Evolutionary conservation across 2,797 vertebrate genomes (phyloP).

Genomic region (Clamator glandarius): DNA sequence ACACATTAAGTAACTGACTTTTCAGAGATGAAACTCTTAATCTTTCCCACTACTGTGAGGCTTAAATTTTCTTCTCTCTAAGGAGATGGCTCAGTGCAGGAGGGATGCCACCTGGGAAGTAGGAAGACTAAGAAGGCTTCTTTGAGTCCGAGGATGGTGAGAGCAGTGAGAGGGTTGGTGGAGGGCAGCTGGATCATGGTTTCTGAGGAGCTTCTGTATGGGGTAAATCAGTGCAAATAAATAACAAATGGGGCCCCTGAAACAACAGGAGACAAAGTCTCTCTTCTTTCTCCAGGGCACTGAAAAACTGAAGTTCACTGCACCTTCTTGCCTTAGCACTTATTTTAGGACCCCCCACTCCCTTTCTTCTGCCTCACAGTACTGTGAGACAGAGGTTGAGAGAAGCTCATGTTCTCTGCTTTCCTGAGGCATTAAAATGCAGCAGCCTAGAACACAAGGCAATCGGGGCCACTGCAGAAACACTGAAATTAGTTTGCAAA

Average conservation of each 20-base stretch:
- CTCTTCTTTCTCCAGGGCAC: neutral
- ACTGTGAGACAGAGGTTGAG: fast-evolving
- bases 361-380: neutral
- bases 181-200: neutral
- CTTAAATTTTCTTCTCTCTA: neutral
- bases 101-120: neutral
- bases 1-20: neutral
- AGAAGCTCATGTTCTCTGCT: neutral
- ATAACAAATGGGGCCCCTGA: neutral
- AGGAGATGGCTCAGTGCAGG: neutral
- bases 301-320: neutral
- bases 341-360: neutral
- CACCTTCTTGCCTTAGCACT: neutral
- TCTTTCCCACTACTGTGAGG: neutral
- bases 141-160: neutral
- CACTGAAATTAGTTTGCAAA: slow-evolving; percentile 3
- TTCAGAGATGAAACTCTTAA: neutral
- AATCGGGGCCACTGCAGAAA: neutral
- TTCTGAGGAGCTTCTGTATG: neutral
- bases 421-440: neutral
- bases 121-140: neutral
- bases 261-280: neutral
- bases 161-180: neutral
- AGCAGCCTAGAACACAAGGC: neutral
- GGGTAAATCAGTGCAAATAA: neutral